Conservation (phyloP, 2,888 invertebrate species). For the Ditylenchus weischeri region DNA sequence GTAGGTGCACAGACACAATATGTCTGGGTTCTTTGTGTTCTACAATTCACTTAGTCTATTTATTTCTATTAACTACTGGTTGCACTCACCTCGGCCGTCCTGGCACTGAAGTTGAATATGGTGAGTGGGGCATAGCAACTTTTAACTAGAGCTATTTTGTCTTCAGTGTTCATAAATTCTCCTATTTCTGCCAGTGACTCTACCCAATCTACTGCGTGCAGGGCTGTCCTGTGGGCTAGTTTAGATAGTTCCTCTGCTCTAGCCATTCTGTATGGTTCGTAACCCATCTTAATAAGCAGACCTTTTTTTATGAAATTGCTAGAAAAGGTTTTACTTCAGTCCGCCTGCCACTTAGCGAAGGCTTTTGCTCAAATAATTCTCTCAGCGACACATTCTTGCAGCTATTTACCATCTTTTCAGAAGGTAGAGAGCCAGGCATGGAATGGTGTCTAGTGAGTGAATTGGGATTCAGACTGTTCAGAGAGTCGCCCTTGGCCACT, state of each 20-base stretch:
- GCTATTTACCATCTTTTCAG: not conserved
- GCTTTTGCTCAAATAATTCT: constrained; percentile 56
- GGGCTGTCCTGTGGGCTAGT: constrained; percentile 55
- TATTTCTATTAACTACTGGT: not conserved
- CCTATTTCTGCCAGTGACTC: constrained; percentile 53
- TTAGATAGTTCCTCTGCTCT: constrained; percentile 52
- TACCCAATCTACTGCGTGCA: constrained; percentile 58
- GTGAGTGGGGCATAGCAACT: constrained; percentile 56
- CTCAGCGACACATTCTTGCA: constrained; percentile 47
- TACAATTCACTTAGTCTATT: constrained; percentile 22
- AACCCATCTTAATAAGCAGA: constrained; percentile 45
- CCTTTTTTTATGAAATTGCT: not conserved
- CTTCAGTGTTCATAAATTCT: constrained; percentile 52
- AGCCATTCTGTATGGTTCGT: constrained; percentile 53
- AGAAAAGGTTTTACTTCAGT: constrained; percentile 39
- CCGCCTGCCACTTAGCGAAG: constrained; percentile 41
- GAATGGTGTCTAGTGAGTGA: not conserved
- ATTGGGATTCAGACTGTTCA: not conserved
- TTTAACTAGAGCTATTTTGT: constrained; percentile 50
- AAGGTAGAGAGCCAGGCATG: not conserved
- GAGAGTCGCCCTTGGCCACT: constrained; percentile 41
- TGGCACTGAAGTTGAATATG: constrained; percentile 56
- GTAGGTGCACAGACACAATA: constrained; percentile 52
- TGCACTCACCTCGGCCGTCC: constrained; percentile 40
- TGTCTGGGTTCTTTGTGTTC: constrained; percentile 56